Evolutionary conservation across 2,888 invertebrate species (phyloP).

Genomic region (Phaedon cochleariae): DNA sequence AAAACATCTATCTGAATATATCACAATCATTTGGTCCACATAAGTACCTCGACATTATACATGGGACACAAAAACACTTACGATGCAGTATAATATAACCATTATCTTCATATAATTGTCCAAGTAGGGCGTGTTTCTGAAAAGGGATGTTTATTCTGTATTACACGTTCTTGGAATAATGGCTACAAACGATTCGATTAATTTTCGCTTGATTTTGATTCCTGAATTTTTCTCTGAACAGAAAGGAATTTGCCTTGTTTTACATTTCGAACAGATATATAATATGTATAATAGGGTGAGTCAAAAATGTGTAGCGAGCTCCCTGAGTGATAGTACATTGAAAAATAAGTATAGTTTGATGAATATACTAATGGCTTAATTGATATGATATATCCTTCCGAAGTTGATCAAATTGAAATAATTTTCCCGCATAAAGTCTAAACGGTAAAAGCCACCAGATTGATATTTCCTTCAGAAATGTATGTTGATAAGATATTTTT

Average conservation of each 20-base stretch:
- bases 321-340: too few species aligned
- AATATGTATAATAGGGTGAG: too few species aligned
- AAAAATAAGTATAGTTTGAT: too few species aligned
- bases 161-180: slow-evolving; percentile 3
- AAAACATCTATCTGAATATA: slow-evolving; percentile 52
- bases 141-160: slow-evolving; percentile 23
- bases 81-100: slow-evolving; percentile 45
- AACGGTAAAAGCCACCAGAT: too few species aligned
- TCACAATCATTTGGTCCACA: slow-evolving; percentile 48
- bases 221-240: background rate
- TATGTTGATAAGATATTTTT: too few species aligned
- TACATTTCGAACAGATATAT: background rate
- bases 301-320: too few species aligned
- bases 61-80: slow-evolving; percentile 49
- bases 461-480: too few species aligned
- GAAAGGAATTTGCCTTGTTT: background rate
- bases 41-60: slow-evolving; percentile 45
- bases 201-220: background rate
- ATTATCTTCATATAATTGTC: slow-evolving; percentile 51
- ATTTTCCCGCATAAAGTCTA: too few species aligned
- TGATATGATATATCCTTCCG: too few species aligned
- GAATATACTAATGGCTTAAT: too few species aligned
- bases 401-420: too few species aligned
- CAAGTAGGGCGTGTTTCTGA: slow-evolving; percentile 40
- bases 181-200: too few species aligned